Evolutionary conservation across 92 coral and sea anemone species (phyloP).

Genomic region (Desmophyllum pertusum): DNA sequence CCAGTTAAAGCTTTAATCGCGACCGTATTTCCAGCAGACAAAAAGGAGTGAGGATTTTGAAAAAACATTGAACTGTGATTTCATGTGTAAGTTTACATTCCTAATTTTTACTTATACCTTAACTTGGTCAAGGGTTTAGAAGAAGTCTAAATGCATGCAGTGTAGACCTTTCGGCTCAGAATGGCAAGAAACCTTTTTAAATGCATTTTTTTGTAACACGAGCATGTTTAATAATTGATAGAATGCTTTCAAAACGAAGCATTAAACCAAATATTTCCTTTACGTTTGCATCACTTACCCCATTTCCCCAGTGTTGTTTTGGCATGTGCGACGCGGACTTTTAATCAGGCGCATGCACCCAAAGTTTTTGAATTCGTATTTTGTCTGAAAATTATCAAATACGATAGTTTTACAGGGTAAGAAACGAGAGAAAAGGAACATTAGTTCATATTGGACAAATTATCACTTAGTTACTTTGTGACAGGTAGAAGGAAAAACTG

Average conservation of each 20-base stretch:
- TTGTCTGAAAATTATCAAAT: constrained; percentile 5
- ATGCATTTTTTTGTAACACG: background rate
- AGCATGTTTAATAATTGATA: background rate
- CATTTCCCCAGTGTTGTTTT: constrained; percentile 3
- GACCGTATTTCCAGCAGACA: constrained; percentile 37
- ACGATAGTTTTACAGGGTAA: background rate
- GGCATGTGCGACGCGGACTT: background rate
- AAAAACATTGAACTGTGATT: constrained; percentile 6
- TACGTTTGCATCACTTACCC: background rate
- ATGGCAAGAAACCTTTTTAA: background rate
- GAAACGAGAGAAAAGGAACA: background rate
- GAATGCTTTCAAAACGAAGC: background rate
- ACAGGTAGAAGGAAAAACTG: constrained; percentile 28
- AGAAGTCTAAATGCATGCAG: background rate
- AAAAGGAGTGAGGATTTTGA: constrained; percentile 15
- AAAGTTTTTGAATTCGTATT: background rate
- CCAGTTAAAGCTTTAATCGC: constrained; percentile 55
- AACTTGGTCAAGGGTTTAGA: background rate
- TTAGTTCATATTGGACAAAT: background rate
- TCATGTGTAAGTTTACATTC: too few relatives aligned
- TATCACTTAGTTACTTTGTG: constrained; percentile 9
- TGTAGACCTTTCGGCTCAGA: constrained; percentile 6
- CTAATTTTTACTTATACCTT: background rate
- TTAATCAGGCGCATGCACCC: background rate
- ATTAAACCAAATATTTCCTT: background rate